phyloP scores from a whole-genome alignment of 2,888 invertebrate genomes.

The Eudemis profundana region DNA sequence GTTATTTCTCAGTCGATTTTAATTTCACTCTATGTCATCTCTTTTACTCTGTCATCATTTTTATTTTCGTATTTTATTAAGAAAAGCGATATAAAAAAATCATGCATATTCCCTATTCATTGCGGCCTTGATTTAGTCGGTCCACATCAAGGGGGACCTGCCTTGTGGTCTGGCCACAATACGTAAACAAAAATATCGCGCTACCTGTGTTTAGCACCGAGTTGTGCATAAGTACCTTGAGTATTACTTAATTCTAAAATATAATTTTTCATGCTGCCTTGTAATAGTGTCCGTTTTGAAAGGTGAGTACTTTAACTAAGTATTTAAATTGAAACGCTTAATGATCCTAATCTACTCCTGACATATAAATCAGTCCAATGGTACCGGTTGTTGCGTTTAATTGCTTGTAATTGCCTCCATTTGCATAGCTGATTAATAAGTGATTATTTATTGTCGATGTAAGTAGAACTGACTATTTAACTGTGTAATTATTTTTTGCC shows the following conservation, averaged over 20 bases:
- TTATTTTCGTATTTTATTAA: too few relatives aligned
- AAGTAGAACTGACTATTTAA: background rate
- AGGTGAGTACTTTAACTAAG: slow-evolving; percentile 12
- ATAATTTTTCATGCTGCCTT: slow-evolving; percentile 28
- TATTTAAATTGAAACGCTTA: background rate
- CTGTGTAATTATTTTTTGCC: slow-evolving; percentile 49
- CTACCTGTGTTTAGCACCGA: too few relatives aligned
- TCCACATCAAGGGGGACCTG: too few relatives aligned
- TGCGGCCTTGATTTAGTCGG: too few relatives aligned
- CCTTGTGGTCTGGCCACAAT: too few relatives aligned
- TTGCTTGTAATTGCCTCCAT: slow-evolving; percentile 9
- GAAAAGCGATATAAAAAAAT: too few relatives aligned
- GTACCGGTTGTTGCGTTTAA: slow-evolving; percentile 3
- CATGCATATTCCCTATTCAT: too few relatives aligned
- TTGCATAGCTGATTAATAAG: background rate
- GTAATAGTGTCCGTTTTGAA: slow-evolving; percentile 30
- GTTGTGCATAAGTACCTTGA: too few relatives aligned
- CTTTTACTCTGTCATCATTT: too few relatives aligned
- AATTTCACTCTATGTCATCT: too few relatives aligned
- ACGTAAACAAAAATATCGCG: too few relatives aligned
- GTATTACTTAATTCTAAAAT: background rate
- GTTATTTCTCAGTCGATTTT: too few relatives aligned
- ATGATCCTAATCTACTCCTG: background rate
- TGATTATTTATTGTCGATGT: slow-evolving; percentile 12
- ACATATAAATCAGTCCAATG: background rate